Base-by-base conservation (phyloP, 2,888 invertebrate genomes). In the Slavum lentiscoides region DNA sequence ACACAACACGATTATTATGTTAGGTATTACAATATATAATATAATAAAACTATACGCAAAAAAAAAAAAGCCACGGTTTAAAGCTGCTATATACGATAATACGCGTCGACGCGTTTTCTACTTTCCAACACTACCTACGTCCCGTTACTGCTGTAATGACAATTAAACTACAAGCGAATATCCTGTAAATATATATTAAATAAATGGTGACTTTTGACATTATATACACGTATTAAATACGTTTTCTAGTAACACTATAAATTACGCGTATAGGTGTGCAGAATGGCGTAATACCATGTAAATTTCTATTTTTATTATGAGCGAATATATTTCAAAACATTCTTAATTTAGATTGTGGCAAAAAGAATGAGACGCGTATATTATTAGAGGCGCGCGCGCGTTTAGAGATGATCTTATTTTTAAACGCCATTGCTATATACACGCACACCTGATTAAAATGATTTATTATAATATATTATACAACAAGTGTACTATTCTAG, bases 281-380 rank as follows among this genome's bases (percentile, higher is more conserved):
- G 55, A 55, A 55, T 55, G 55, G 3, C 30, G 66, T 58, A 75
- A 68, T n/a, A 37, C 64, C 39, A 30, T 59, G 43, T 23, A 43
- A 75, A 75, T 68, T 74, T 75, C 75, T 75, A 75, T 68, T 68
- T 75, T 75, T 75, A 75, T 67, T 49, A 59, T 49, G 13, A 2
- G 67, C 23, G 43, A 75, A 75, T 11, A 68, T 75, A 68, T 75
- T 59, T 68, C 58, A 59, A 67, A 75, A 75, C 39, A 39, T 11
- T 75, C 75, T 75, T 75, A 75, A 75, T 75, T 67, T 75, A 75
- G 75, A 75, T 75, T 68, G 66, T 59, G 75, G 59, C 67, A 59
- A 75, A 75, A 43, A 68, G 9, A 49, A 49, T 11, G 49, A 15
- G 13, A 49, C 13, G 15, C 49, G 13, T 49, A 30, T 30, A 30